A percentile compares a stretch with the other conserved stretches of the same genome.
phyloP scores from a whole-genome alignment of 2,888 invertebrate genomes.

The Bombyx huttoni region DNA sequence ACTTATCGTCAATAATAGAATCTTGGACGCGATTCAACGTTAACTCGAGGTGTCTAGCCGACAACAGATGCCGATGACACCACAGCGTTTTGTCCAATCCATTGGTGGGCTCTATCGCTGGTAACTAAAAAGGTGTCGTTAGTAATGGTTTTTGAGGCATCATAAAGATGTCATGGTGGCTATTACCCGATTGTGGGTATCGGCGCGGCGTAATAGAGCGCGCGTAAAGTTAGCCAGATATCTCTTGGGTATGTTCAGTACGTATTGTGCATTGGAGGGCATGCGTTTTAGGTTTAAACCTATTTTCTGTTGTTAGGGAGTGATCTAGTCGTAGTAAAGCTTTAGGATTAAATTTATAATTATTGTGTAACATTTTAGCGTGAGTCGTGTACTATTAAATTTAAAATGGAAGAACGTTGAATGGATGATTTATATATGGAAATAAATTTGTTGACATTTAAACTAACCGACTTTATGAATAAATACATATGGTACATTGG shows the following conservation, averaged over 20 bases:
- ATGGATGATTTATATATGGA: background rate
- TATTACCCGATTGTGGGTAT: conserved; percentile 66
- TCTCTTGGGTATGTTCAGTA: background rate
- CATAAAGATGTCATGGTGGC: conserved; percentile 69
- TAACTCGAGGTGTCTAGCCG: background rate
- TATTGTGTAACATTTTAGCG: background rate
- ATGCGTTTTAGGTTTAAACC: background rate
- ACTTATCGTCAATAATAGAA: background rate
- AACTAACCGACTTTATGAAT: too few relatives aligned
- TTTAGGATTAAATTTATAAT: background rate
- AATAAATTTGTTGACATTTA: background rate
- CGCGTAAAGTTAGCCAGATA: conserved; percentile 6
- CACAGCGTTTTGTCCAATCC: conserved; percentile 46
- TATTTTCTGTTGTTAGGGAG: background rate
- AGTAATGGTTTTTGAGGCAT: conserved; percentile 70
- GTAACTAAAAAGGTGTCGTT: conserved; percentile 73
- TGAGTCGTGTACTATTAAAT: background rate
- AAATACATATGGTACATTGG: too few relatives aligned
- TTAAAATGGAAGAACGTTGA: background rate
- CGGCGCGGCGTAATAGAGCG: conserved; percentile 18
- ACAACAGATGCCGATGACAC: conserved; percentile 32
- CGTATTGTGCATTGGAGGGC: background rate
- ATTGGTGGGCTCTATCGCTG: conserved; percentile 51
- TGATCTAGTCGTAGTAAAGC: too few relatives aligned
- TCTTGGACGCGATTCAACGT: background rate